Conservation (phyloP, 2,113 vertebrate genomes). For the Columbina picui region DNA sequence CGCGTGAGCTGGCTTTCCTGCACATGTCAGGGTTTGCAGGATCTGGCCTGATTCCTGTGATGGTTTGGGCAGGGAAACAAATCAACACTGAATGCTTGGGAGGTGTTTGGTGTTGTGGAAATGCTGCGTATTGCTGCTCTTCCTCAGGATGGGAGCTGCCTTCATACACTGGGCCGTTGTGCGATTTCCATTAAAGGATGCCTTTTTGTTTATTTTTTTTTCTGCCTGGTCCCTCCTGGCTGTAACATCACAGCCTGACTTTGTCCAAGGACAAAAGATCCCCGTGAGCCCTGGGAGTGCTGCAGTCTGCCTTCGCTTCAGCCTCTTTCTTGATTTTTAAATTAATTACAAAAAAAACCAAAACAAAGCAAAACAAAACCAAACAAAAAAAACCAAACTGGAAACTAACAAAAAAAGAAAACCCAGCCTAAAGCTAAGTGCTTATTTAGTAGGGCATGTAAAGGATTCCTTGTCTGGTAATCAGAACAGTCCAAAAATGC, state of each 20-base stretch:
- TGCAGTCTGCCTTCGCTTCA: constrained; percentile 22
- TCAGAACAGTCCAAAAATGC: background rate
- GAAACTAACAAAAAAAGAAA: background rate
- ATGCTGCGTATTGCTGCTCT: background rate
- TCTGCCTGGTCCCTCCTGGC: background rate
- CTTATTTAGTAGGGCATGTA: background rate
- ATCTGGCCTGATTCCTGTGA: background rate
- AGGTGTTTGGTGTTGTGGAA: background rate
- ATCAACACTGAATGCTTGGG: background rate
- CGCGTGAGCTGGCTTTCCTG: background rate
- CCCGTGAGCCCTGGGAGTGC: background rate
- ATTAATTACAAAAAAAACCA: background rate
- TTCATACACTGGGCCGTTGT: background rate
- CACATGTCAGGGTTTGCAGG: background rate
- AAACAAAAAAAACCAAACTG: background rate
- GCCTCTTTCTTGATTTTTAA: constrained; percentile 31
- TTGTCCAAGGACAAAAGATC: constrained; percentile 66
- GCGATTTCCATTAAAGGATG: constrained; percentile 3
- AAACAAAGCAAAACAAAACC: no score
- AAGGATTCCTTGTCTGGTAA: background rate
- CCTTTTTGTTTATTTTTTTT: background rate
- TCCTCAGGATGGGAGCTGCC: background rate
- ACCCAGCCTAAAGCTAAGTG: background rate
- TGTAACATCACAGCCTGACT: constrained; percentile 28
- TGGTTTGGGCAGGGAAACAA: background rate